phyloP scores from a whole-genome alignment of 2,888 invertebrate species.

The Drosophila eohydei region DNA sequence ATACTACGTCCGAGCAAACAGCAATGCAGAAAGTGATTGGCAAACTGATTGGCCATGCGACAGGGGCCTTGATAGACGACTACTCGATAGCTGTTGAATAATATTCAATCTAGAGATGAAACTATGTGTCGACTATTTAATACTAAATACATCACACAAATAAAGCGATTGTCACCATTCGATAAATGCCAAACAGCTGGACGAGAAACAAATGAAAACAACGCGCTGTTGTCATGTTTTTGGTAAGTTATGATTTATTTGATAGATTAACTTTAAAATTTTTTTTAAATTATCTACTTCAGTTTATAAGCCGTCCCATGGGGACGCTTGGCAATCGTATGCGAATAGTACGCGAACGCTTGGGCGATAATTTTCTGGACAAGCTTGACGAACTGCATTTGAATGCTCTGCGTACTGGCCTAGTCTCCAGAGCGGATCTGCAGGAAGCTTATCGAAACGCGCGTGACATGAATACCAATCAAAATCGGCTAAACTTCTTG shows the following conservation, averaged over 20 bases:
- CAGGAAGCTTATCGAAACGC: conserved; percentile 82
- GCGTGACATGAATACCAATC: conserved; percentile 69
- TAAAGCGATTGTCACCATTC: not conserved
- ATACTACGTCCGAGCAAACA: conserved; percentile 72
- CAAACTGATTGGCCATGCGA: conserved; percentile 35
- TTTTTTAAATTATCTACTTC: not conserved
- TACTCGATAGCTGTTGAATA: conserved; percentile 26
- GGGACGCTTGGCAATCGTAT: conserved; percentile 68
- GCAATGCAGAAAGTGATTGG: conserved; percentile 39
- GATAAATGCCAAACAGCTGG: conserved; percentile 41
- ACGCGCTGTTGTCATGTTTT: conserved; percentile 52
- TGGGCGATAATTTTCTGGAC: conserved; percentile 74
- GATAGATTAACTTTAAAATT: not conserved
- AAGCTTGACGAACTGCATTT: conserved; percentile 81
- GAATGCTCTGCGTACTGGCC: conserved; percentile 80
- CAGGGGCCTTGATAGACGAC: conserved; percentile 11
- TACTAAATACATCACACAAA: not conserved
- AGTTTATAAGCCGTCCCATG: conserved; percentile 82
- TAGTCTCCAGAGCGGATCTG: conserved; percentile 81
- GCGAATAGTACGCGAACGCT: conserved; percentile 69
- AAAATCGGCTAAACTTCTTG: conserved; percentile 76
- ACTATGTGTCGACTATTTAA: conserved; percentile 9
- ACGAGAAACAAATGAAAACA: conserved; percentile 23
- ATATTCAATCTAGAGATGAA: conserved; percentile 9
- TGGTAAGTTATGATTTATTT: conserved; percentile 43